Conservation (phyloP, 2,888 invertebrate species). For the Neelides folsomi region DNA sequence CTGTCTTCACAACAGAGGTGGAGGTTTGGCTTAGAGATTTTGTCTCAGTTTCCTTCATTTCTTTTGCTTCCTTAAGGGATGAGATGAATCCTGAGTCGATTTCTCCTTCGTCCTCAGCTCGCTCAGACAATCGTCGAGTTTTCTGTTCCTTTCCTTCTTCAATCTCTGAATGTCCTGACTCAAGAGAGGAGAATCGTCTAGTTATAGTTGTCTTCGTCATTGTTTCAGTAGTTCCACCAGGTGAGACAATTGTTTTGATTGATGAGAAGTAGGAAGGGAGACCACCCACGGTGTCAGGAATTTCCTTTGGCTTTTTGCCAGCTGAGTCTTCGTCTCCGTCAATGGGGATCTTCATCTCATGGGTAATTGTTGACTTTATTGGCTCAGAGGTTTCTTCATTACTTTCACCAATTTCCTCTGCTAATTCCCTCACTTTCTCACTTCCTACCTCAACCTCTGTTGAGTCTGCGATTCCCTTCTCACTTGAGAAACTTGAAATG, state of each 20-base stretch:
- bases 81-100: not conserved
- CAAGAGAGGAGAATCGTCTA: slow-evolving; percentile 17
- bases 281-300: not conserved
- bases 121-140: no score
- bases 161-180: slow-evolving; percentile 1
- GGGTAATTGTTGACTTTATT: no score
- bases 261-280: slow-evolving; percentile 9
- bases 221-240: slow-evolving; percentile 15
- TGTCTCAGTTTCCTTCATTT: slow-evolving; percentile 5
- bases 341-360: slow-evolving; percentile 2
- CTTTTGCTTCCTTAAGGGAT: slow-evolving; percentile 2
- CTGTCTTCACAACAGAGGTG: slow-evolving; percentile 6
- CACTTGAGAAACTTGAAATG: no score
- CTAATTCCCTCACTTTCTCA: no score
- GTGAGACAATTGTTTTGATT: slow-evolving; percentile 20
- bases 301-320: slow-evolving; percentile 8
- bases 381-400: no score
- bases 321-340: slow-evolving; percentile 5
- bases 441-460: no score
- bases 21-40: slow-evolving; percentile 8
- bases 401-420: no score
- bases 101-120: no score
- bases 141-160: not conserved
- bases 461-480: no score
- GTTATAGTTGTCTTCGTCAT: slow-evolving; percentile 19